Conservation (phyloP, 35 echinoderm and acorn worm genomes). For the Ptychodera flava region DNA sequence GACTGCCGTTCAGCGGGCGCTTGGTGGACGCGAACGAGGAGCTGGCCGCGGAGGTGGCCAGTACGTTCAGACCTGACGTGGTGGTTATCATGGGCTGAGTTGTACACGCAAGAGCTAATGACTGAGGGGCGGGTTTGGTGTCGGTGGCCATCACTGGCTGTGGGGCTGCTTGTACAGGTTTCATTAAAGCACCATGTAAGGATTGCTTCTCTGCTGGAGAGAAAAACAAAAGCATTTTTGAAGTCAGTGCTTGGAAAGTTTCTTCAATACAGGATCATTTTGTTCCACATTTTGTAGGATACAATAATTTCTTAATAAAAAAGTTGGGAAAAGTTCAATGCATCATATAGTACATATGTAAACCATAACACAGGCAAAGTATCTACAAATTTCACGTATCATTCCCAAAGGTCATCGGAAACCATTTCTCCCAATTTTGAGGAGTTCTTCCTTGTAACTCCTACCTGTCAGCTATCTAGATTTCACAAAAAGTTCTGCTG, state of each 20-base stretch:
- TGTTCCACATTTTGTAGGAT: background rate
- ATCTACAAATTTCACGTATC: no score
- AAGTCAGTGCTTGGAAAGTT: background rate
- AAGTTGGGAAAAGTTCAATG: no score
- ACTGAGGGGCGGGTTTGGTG: background rate
- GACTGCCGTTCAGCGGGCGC: constrained; percentile 2
- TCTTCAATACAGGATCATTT: background rate
- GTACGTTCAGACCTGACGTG: background rate
- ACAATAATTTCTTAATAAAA: no score
- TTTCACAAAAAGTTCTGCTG: no score
- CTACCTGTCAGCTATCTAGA: no score
- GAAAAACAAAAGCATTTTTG: background rate
- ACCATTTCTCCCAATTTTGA: no score
- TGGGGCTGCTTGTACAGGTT: background rate
- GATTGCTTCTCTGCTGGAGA: background rate
- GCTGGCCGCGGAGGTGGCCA: background rate
- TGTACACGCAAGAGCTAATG: background rate
- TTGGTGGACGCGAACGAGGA: constrained; percentile 2
- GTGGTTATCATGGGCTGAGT: background rate
- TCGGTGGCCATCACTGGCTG: background rate
- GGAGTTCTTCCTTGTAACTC: no score
- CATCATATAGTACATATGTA: no score
- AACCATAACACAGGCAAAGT: no score
- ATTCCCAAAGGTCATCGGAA: no score
- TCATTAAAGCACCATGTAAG: background rate